Base-by-base conservation (phyloP, 2,888 invertebrate species). In the Napeogenes sylphis region DNA sequence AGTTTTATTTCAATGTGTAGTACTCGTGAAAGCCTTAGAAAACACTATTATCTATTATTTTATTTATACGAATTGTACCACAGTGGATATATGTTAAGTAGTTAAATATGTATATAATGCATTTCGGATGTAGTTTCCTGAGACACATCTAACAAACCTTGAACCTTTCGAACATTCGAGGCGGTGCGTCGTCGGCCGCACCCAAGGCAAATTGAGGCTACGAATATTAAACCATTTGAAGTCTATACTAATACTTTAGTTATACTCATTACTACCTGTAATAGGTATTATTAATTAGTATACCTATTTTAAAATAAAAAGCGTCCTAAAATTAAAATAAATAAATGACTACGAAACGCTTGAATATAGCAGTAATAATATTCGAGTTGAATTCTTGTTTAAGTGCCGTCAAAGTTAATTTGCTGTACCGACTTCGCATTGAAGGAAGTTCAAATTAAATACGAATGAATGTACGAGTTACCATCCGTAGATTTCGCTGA, bases 131-230 rank as follows among this genome's bases (percentile, higher is more conserved):
- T 30, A 51, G 3, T 10, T n/a, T 8, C 47, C 10, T 42, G 35
- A 61, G 72, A 51, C 79, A 62, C 66, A 75, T 82, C 81, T 64
- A 75, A 64, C 3, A 42, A 69, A 79, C 80, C 68, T 71, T 75
- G 79, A 71, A 70, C 68, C 69, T 73, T 73, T 71, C 70, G 75
- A 80, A 80, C 75, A 75, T 79, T 81, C 76, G 75, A 77, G 76
- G 66, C 65, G 68, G 67, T 55, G 61, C 59, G 70, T 67, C 73
- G 75, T 68, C 73, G 76, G 75, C 78, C 80, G 76, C 76, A 68
- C 74, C 76, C 83, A 85, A 85, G 85, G 84, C 78, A 68, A 83
- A 68, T 72, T 70, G 75, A 68, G 65, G 62, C 63, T 35, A 71
- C 70, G 75, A 78, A 81, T 80, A 77, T 68, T 71, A 71, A 71